A percentile compares a stretch with the other conserved stretches of the same genome.
Evolutionary conservation across 53 echinoderm and acorn worm genomes (phyloP).

Genomic region (Glandiceps talaboti): DNA sequence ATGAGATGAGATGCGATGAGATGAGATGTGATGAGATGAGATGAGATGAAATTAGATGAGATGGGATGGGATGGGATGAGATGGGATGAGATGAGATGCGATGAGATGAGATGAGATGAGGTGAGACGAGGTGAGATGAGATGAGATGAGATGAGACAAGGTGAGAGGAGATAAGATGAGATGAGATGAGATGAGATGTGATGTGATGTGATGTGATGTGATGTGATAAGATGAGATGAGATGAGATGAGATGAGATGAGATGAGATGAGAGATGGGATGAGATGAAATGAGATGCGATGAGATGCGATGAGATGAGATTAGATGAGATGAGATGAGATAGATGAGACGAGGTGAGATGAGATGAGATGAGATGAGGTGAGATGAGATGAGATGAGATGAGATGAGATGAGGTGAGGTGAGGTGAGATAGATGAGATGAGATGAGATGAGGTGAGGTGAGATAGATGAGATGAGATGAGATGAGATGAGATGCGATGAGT

Average conservation of each 20-base stretch:
- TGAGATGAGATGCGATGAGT: too few species aligned
- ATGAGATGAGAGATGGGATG: too few species aligned
- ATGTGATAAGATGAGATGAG: constrained; percentile 5
- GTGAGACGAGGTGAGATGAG: constrained; percentile 5
- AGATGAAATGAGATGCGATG: constrained; percentile 14
- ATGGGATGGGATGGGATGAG: neutral
- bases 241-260: constrained; percentile 13
- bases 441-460: too few species aligned
- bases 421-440: too few species aligned
- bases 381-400: too few species aligned
- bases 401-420: too few species aligned
- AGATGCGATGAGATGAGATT: constrained; percentile 4
- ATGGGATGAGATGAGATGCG: constrained; percentile 6
- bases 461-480: too few species aligned
- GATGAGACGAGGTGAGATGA: constrained; percentile 9
- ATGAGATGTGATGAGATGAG: too few species aligned
- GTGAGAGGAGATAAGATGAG: constrained; percentile 1
- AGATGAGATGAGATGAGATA: constrained; percentile 9
- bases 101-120: constrained; percentile 4
- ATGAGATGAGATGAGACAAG: constrained; percentile 1
- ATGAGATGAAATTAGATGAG: too few species aligned
- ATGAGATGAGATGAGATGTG: constrained; percentile 15
- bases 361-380: too few species aligned
- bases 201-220: constrained; percentile 4
- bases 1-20: too few species aligned